phyloP scores from a whole-genome alignment of 2,113 vertebrate genomes.

The Marmota flaviventris region DNA sequence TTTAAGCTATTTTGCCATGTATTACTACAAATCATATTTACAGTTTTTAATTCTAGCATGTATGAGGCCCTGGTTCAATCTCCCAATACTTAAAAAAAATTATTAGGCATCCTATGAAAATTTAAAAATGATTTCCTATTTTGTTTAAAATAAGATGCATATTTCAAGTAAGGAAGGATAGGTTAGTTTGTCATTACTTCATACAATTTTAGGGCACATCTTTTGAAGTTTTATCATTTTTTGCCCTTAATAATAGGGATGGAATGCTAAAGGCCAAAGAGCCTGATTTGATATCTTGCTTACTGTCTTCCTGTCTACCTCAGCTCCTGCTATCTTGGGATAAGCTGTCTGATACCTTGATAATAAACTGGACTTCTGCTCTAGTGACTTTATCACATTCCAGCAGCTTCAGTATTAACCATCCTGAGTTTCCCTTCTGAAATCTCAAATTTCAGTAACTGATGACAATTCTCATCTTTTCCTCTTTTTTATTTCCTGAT shows the following conservation, averaged over 20 bases:
- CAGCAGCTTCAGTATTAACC: background rate
- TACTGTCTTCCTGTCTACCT: conserved; percentile 71
- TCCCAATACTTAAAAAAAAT: background rate
- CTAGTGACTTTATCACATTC: conserved; percentile 41
- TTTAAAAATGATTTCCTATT: conserved; percentile 64
- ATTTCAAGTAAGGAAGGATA: conserved; percentile 36
- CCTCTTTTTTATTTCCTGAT: background rate
- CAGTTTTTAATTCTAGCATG: background rate
- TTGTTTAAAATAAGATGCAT: conserved; percentile 62
- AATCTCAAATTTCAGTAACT: conserved; percentile 28
- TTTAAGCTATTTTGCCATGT: conserved; percentile 51
- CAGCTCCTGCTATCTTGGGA: conserved; percentile 58
- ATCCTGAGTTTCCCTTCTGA: conserved; percentile 32
- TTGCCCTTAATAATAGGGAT: conserved; percentile 10
- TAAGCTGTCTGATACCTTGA: conserved; percentile 38
- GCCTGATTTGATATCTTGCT: conserved; percentile 28
- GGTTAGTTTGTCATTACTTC: background rate
- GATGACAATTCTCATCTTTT: conserved; percentile 22
- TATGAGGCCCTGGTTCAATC: too few relatives aligned
- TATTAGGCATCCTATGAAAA: conserved; percentile 55
- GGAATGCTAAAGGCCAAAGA: conserved; percentile 40
- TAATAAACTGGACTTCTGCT: background rate
- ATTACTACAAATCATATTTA: conserved; percentile 51
- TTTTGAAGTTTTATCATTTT: conserved; percentile 57
- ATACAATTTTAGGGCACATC: background rate